Evolutionary conservation across 2,888 invertebrate species (phyloP).

Genomic region (Caenorhabditis afra): DNA sequence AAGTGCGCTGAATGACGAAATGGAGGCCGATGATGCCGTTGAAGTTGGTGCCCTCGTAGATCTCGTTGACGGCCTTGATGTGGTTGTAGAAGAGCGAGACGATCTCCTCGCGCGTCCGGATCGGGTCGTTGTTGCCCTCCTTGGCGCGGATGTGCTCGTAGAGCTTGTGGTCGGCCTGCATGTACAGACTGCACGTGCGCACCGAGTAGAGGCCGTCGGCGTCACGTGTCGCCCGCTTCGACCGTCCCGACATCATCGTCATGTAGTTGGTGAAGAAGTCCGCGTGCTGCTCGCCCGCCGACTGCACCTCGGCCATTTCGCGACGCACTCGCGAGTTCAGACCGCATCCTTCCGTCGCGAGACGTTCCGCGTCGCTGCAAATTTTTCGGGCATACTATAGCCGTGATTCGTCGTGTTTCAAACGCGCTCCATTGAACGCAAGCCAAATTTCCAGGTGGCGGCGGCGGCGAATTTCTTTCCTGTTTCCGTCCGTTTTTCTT

Average conservation of each 20-base stretch:
- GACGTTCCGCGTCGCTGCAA: slow-evolving; percentile 58
- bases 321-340: slow-evolving; percentile 84
- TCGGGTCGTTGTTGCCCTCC: slow-evolving; percentile 78
- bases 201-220: slow-evolving; percentile 71
- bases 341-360: slow-evolving; percentile 71
- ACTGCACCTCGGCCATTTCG: slow-evolving; percentile 93
- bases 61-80: slow-evolving; percentile 97
- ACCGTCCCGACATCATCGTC: slow-evolving; percentile 67
- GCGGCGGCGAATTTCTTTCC: no score
- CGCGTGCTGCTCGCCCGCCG: slow-evolving; percentile 81
- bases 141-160: slow-evolving; percentile 92
- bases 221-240: slow-evolving; percentile 64
- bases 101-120: slow-evolving; percentile 92
- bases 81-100: slow-evolving; percentile 97
- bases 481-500: no score
- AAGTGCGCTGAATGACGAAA: slow-evolving; percentile 93
- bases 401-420: no score
- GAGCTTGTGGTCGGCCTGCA: slow-evolving; percentile 97
- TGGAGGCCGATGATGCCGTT: slow-evolving; percentile 96
- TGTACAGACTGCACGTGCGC: slow-evolving; percentile 81
- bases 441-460: no score
- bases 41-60: slow-evolving; percentile 94
- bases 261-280: slow-evolving; percentile 66
- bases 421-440: no score
- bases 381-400: background rate